Conservation (phyloP, 2,888 invertebrate genomes). For the Protonemura montana region DNA sequence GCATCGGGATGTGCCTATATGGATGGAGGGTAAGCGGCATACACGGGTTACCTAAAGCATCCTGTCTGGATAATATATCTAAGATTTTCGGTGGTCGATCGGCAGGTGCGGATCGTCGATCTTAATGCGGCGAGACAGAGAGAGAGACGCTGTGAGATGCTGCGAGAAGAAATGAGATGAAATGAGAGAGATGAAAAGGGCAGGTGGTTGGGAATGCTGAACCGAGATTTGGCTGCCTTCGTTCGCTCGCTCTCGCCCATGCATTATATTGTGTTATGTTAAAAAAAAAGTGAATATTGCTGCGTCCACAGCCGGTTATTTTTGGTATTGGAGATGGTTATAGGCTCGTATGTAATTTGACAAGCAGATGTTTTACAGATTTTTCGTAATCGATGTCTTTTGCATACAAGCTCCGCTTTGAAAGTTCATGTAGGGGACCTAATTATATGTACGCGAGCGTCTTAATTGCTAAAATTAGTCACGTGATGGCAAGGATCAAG, state of each 20-base stretch:
- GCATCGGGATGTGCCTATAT: neutral
- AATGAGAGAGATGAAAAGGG: conserved; percentile 28
- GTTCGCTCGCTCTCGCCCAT: neutral
- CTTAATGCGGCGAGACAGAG: conserved; percentile 13
- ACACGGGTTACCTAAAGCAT: no score
- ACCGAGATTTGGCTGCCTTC: conserved; percentile 18
- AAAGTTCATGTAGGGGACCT: neutral
- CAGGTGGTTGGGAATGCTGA: neutral
- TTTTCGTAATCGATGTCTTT: neutral
- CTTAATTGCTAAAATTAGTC: neutral
- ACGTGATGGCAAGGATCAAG: neutral
- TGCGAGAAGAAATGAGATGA: conserved; percentile 8
- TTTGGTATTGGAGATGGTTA: conserved; percentile 2
- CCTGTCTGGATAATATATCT: neutral
- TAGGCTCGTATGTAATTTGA: conserved; percentile 13
- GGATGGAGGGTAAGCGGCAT: neutral
- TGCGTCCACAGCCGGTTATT: neutral
- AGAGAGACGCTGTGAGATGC: neutral
- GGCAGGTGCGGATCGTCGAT: conserved; percentile 27
- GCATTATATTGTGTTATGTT: neutral
- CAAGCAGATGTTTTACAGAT: conserved; percentile 15
- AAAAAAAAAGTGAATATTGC: neutral
- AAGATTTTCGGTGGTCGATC: conserved; percentile 3
- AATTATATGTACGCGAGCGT: neutral
- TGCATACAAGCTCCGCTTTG: neutral